These are phyloP conservation scores for Hylia prasina DNA, from an alignment of 2,113 vertebrate species.

Conservation along the genomic window DNA sequence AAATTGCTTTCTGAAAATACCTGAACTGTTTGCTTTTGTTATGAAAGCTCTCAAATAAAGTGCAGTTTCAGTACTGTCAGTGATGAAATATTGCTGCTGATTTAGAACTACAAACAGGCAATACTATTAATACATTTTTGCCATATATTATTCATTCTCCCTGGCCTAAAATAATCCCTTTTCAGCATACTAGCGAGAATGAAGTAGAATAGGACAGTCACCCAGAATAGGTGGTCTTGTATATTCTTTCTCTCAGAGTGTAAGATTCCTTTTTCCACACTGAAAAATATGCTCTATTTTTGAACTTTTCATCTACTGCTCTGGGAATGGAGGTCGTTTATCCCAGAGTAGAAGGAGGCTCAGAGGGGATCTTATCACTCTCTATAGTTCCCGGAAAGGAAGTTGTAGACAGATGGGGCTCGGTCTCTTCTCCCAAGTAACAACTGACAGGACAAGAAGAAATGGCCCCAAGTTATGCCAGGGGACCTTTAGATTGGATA, in stretches of 20 bases:
- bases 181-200: not conserved
- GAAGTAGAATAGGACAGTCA: not conserved
- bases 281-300: not conserved
- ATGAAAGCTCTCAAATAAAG: constrained; percentile 27
- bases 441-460: not conserved
- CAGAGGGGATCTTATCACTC: not conserved
- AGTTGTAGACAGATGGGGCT: not conserved
- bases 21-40: constrained; percentile 22
- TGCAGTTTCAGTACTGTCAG: not conserved
- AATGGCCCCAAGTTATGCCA: not conserved
- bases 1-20: constrained; percentile 42
- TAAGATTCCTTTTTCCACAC: not conserved
- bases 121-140: constrained; percentile 8
- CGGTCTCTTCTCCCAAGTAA: accelerated
- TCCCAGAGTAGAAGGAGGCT: not conserved
- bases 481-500: not conserved
- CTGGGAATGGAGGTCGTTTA: not conserved
- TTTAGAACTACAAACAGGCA: constrained; percentile 24
- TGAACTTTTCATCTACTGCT: not conserved
- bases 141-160: constrained; percentile 21
- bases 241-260: not conserved
- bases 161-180: not conserved
- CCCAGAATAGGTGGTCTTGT: not conserved
- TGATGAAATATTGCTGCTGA: not conserved
- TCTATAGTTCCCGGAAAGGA: not conserved